Evolutionary conservation across 1,140 invertebrate genomes (phyloP), one percentile per base, ranked within the genome.

Genomic region (Lepidurus apus): DNA sequence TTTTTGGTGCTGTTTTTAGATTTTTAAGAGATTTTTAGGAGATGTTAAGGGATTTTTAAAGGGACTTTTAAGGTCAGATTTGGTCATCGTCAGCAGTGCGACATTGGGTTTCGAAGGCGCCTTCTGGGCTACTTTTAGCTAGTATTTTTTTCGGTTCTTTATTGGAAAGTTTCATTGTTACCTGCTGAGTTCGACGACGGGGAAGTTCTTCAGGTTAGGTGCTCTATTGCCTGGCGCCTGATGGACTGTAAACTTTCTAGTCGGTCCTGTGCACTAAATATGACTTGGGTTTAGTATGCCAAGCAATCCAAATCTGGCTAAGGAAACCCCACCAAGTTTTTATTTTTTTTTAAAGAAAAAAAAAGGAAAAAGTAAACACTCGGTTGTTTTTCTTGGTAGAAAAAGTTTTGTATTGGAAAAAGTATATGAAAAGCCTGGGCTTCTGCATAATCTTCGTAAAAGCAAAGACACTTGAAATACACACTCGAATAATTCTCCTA

Each of bases 251-350:
- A 34, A 65, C 53, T 65, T 65, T 65, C 53, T 65, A 9, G 53
- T 65, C 21, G 17, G 53, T 65, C 53, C 53, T 21, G 17, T 65
- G 8, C 8, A 13, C 13, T 9, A 17, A 7, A 13, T 7, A 7
- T 65, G 21, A 21, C 53, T 65, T 65, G 21, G 53, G 53, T 65
- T 65, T 65, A 65, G 53, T 65, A 65, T 65, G 53, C 53, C 21
- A 65, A 65, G n/a, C 21, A 65, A 21, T 21, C 53, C 53, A 65
- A 65, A 21, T 65, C 53, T n/a, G 53, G 21, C n/a, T 34, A 65
- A 65, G 53, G 21, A 65, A 65, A 65, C 21, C 17, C 26, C 26
- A 26, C 26, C 34, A 34, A 34, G 26, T 26, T 26, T 26, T 26
- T 26, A 1, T 26, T 26, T 26, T 26, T 26, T 26, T 26, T 26